phyloP scores from a whole-genome alignment of 1,140 invertebrate genomes.

The Sipha flava region DNA sequence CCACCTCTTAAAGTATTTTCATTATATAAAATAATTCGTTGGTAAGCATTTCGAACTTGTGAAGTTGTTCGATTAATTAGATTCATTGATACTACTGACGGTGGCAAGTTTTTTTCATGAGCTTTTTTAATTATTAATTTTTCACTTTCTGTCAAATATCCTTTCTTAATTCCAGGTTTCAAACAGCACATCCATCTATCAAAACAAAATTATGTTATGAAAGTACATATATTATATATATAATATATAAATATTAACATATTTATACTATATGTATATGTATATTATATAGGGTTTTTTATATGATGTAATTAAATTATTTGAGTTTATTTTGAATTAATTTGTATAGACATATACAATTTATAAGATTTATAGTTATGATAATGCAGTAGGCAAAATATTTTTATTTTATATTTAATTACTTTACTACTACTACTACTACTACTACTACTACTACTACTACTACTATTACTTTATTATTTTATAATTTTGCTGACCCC shows the following conservation, averaged over 20 bases:
- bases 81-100: constrained; percentile 22
- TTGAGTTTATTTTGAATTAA: no score
- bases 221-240: not conserved
- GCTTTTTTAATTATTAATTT: not conserved
- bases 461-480: no score
- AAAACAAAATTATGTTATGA: not conserved
- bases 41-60: constrained; percentile 23
- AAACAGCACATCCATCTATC: not conserved
- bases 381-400: no score
- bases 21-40: not conserved
- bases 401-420: no score
- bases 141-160: not conserved
- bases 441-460: no score
- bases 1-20: not conserved
- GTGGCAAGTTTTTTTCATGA: not conserved
- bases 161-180: constrained; percentile 13
- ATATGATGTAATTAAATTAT: no score
- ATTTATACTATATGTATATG: no score
- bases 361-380: no score
- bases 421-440: no score
- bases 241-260: not conserved
- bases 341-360: no score
- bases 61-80: not conserved
- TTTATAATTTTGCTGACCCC: no score
- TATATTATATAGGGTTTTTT: no score